phyloP scores from a whole-genome alignment of 2,113 vertebrate genomes.

The Pogona vitticeps region DNA sequence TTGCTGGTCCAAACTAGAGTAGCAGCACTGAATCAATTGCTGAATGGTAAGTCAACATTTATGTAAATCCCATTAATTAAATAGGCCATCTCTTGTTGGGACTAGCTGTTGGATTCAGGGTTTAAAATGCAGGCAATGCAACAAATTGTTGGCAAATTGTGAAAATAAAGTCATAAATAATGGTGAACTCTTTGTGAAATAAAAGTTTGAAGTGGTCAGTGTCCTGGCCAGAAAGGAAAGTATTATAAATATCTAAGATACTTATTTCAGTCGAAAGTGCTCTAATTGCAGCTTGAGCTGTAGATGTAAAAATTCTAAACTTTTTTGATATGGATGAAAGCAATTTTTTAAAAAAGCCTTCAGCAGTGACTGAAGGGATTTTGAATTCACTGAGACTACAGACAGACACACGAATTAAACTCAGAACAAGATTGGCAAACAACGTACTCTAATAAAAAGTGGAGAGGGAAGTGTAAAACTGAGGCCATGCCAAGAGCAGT shows the following conservation, averaged over 20 bases:
- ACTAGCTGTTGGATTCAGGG: too few relatives aligned
- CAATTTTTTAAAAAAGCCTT: neutral
- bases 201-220: neutral
- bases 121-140: neutral
- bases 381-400: slow-evolving; percentile 20
- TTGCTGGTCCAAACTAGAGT: too few relatives aligned
- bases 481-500: slow-evolving; percentile 37
- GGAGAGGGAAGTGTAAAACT: slow-evolving; percentile 17
- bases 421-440: slow-evolving; percentile 29
- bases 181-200: neutral
- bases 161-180: neutral
- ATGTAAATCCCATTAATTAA: too few relatives aligned
- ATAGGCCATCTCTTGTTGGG: too few relatives aligned
- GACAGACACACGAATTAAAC: slow-evolving; percentile 20
- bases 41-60: too few relatives aligned
- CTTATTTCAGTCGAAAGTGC: neutral
- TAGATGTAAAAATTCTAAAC: neutral
- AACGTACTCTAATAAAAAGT: slow-evolving; percentile 40
- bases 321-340: neutral
- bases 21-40: too few relatives aligned
- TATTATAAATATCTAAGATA: neutral
- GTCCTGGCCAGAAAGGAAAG: neutral
- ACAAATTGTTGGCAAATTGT: neutral
- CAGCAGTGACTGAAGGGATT: neutral
- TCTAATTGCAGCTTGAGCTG: neutral